Base-by-base conservation (phyloP, 2,888 invertebrate species). In the Conistra vaccinii region DNA sequence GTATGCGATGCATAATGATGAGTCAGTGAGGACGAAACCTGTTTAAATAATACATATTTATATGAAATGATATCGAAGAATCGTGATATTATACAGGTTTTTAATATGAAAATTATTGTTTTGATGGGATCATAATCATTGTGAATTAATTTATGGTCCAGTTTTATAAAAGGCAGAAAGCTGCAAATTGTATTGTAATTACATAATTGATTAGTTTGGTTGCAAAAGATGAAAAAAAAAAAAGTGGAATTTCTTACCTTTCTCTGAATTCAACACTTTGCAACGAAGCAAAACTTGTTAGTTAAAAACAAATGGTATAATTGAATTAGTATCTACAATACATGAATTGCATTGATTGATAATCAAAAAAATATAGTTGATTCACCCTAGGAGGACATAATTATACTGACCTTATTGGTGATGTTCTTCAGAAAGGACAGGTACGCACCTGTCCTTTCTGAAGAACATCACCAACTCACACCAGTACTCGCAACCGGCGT, bases 11-110 rank as follows among this genome's bases (percentile, higher is more conserved):
- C 80, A 80, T 85, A 80, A 81, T 80, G 82, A 85, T 85, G 83
- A 84, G 80, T 86, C 85, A 74, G 60, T 77, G 62, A 82, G 61
- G 74, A 83, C 63, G 29, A 66, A 83, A 83, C 87, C 70, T 72
- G 87, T 85, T 88, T 76, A 61, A 58, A 71, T 68, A 29, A 48
- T 48, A 45, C 2, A 17, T 42, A 73, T 69, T 73, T 67, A 69
- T 51, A 58, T 20, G 35, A 23, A 23, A 61, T 67, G 23, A 66
- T 62, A 75, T 73, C 65, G 55, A 76, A 55, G 45, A 72, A n/a
- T 57, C 32, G n/a, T 14, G 17, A 45, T 48, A 39, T 26, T 23
- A 42, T 26, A 53, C 32, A 17, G 48, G 9, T n/a, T 80, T 35
- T 55, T 39, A 29, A 32, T 71, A 32, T 14, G 29, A 35, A 32